These are phyloP conservation scores for Actinernus sp. DNA, from an alignment of 92 coral and sea anemone species.

Conservation along the genomic window DNA sequence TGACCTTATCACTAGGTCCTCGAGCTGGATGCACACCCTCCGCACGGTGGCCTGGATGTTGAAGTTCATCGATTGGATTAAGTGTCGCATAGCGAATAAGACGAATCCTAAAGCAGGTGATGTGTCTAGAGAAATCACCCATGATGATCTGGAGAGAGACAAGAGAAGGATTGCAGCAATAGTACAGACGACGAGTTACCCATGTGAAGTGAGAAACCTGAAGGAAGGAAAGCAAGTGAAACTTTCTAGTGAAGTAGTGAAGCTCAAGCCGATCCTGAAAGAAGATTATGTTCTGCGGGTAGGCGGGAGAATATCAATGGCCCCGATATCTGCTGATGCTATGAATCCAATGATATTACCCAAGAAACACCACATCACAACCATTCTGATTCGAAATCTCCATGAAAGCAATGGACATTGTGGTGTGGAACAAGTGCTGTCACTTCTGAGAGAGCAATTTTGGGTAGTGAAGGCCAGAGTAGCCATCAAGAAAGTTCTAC, in stretches of 20 bases:
- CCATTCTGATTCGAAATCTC: conserved; percentile 38
- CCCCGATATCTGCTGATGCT: conserved; percentile 39
- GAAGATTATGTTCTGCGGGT: conserved; percentile 26
- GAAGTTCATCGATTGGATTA: conserved; percentile 48
- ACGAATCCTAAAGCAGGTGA: not conserved
- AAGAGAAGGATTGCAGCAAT: conserved; percentile 8
- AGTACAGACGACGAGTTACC: conserved; percentile 42
- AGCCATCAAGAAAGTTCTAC: conserved; percentile 23
- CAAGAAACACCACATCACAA: too few species aligned
- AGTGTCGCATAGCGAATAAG: not conserved
- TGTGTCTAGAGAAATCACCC: conserved; percentile 1
- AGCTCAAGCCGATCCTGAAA: conserved; percentile 44
- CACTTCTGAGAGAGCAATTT: conserved; percentile 53
- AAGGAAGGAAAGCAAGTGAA: conserved; percentile 10
- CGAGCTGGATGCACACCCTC: conserved; percentile 36
- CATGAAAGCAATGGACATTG: conserved; percentile 45
- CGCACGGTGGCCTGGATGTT: conserved; percentile 36
- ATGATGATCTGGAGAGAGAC: conserved; percentile 42
- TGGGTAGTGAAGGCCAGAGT: conserved; percentile 67
- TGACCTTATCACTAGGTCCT: conserved; percentile 27
- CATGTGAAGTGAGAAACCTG: conserved; percentile 22
- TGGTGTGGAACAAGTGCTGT: conserved; percentile 65
- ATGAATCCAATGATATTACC: conserved; percentile 39
- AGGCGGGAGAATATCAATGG: conserved; percentile 27
- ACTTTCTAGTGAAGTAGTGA: conserved; percentile 13